A percentile compares a stretch with the other conserved stretches of the same genome.
These are phyloP conservation scores for Gortyna flavago DNA, from an alignment of 2,888 invertebrate genomes.

Conservation along the genomic window DNA sequence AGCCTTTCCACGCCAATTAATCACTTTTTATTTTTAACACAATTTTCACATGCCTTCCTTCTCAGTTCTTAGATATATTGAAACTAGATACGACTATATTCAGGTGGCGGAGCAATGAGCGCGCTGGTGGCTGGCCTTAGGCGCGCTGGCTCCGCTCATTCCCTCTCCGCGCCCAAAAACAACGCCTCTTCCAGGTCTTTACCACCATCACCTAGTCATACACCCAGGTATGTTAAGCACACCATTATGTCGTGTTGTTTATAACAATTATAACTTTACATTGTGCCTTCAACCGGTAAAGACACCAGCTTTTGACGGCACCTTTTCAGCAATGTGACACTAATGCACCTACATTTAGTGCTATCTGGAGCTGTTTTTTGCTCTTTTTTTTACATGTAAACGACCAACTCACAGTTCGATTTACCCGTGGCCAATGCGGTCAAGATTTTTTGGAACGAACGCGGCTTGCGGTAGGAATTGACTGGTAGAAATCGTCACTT, in stretches of 20 bases:
- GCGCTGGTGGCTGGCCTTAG: constrained; percentile 87
- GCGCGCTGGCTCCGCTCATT: constrained; percentile 88
- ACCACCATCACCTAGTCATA: constrained; percentile 94
- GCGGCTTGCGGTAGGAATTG: not conserved
- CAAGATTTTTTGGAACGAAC: not conserved
- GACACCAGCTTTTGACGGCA: constrained; percentile 44
- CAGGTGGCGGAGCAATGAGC: constrained; percentile 87
- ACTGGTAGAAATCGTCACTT: not conserved
- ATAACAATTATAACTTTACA: not conserved
- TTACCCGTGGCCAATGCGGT: not conserved
- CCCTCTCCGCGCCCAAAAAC: constrained; percentile 86
- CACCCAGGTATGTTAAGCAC: constrained; percentile 88
- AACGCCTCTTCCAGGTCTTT: constrained; percentile 91
- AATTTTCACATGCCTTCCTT: not conserved
- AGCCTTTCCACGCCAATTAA: constrained; percentile 9
- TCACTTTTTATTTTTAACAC: not conserved
- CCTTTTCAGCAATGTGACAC: constrained; percentile 45
- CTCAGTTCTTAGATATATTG: constrained; percentile 9
- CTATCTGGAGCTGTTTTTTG: constrained; percentile 15
- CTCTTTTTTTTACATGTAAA: constrained; percentile 17
- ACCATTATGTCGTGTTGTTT: constrained; percentile 38
- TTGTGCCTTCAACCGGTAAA: constrained; percentile 15
- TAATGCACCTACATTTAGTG: constrained; percentile 44
- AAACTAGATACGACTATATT: constrained; percentile 20
- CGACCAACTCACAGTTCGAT: constrained; percentile 1